These are phyloP conservation scores for Zapus hudsonius DNA, from an alignment of 2,113 vertebrate genomes.

Conservation along the genomic window DNA sequence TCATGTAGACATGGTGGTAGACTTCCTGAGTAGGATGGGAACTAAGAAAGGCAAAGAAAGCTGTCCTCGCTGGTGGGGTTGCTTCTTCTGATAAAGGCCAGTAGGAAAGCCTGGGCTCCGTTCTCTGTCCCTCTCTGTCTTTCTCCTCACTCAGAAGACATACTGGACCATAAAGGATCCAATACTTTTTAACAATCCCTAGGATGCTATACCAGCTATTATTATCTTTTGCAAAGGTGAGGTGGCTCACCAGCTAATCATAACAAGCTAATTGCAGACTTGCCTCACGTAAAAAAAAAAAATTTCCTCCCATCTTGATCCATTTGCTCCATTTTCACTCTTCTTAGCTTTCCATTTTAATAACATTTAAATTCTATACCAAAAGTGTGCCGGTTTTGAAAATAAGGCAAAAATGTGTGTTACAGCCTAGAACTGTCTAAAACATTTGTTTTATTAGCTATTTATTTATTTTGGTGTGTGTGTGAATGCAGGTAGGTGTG, in stretches of 20 bases:
- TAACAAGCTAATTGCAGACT: background rate
- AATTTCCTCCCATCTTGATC: background rate
- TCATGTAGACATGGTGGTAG: accelerated
- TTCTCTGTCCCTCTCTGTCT: background rate
- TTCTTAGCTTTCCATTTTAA: constrained; percentile 9
- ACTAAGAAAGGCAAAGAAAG: background rate
- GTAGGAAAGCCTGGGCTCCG: accelerated
- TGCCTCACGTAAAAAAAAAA: accelerated
- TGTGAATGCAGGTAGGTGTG: too few species aligned
- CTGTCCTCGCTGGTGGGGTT: too few species aligned
- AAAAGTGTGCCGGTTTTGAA: background rate
- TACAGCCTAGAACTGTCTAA: background rate
- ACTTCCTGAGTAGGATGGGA: background rate
- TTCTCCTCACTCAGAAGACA: background rate
- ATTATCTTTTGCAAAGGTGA: constrained; percentile 8
- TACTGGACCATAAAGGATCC: background rate
- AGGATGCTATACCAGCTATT: too few species aligned
- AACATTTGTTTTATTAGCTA: background rate
- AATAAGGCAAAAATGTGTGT: constrained; percentile 6
- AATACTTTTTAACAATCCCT: too few species aligned
- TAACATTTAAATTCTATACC: background rate
- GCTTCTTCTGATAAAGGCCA: background rate
- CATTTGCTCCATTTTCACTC: background rate
- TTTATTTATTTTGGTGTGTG: too few species aligned
- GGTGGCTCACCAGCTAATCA: background rate